Evolutionary conservation across 2,113 vertebrate species (phyloP).

Genomic region (Amazona vittata): DNA sequence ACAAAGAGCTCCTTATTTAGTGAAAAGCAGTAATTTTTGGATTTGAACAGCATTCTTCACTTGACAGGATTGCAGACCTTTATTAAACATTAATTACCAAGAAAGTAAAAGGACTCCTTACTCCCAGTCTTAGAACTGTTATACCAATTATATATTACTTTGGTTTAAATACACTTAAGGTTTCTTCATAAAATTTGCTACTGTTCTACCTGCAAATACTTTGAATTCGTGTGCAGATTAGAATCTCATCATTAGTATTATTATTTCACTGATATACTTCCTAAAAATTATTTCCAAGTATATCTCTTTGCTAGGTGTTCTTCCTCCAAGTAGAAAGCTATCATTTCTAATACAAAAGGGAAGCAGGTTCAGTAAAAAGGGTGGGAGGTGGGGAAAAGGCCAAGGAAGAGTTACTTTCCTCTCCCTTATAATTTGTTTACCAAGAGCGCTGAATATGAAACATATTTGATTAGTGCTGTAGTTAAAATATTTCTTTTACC

Average conservation of each 20-base stretch:
- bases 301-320: background rate
- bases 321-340: background rate
- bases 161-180: background rate
- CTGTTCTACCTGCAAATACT: background rate
- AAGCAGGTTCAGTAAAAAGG: background rate
- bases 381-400: background rate
- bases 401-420: background rate
- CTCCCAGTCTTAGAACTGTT: background rate
- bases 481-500: background rate
- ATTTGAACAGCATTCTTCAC: background rate
- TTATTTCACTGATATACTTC: background rate
- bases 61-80: background rate
- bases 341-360: background rate
- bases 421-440: background rate
- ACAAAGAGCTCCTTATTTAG: background rate
- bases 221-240: background rate
- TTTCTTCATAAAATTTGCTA: background rate
- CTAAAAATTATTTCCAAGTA: background rate
- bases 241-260: background rate
- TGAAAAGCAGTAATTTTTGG: background rate
- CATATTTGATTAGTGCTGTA: background rate
- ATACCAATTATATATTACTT: background rate
- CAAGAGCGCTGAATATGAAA: background rate
- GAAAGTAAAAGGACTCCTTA: background rate
- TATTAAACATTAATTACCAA: background rate